Percentiles rank a stretch among this genome's conserved stretches.
Evolutionary conservation across 2,888 invertebrate species (phyloP).

Genomic region (Rhamphomyia laevipes): DNA sequence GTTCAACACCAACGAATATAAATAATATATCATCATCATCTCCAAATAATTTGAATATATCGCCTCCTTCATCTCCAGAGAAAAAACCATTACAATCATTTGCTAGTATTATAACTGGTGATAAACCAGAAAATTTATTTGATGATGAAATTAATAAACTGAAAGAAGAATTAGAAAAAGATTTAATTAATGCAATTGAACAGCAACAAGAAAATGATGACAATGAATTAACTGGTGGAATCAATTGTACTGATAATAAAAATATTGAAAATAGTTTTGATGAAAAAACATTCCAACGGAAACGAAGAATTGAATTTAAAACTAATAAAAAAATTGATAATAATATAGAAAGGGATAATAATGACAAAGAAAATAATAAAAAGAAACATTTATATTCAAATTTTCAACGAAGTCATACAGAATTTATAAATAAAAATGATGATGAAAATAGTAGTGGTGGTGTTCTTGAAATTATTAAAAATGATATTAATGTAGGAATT

Average conservation of each 20-base stretch:
- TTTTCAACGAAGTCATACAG: constrained; percentile 24
- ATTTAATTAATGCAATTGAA: constrained; percentile 9
- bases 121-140: constrained; percentile 8
- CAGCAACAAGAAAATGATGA: constrained; percentile 6
- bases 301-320: constrained; percentile 40
- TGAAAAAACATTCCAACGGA: constrained; percentile 43
- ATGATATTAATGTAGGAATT: constrained; percentile 6
- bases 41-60: not conserved
- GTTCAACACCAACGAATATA: not conserved
- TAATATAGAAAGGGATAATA: constrained; percentile 1
- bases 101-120: constrained; percentile 16
- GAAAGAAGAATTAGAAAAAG: constrained; percentile 12
- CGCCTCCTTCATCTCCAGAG: not conserved
- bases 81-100: constrained; percentile 8
- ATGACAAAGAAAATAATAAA: not conserved
- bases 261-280: constrained; percentile 20
- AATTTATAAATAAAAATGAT: constrained; percentile 16
- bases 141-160: constrained; percentile 14
- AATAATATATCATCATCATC: too few relatives aligned
- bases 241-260: not conserved
- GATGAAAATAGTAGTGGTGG: constrained; percentile 10
- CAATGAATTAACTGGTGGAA: constrained; percentile 9
- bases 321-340: constrained; percentile 14
- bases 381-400: constrained; percentile 5
- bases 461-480: constrained; percentile 1